These are phyloP conservation scores for Drosophila mayaguana DNA, from an alignment of 2,888 invertebrate species.

Conservation along the genomic window DNA sequence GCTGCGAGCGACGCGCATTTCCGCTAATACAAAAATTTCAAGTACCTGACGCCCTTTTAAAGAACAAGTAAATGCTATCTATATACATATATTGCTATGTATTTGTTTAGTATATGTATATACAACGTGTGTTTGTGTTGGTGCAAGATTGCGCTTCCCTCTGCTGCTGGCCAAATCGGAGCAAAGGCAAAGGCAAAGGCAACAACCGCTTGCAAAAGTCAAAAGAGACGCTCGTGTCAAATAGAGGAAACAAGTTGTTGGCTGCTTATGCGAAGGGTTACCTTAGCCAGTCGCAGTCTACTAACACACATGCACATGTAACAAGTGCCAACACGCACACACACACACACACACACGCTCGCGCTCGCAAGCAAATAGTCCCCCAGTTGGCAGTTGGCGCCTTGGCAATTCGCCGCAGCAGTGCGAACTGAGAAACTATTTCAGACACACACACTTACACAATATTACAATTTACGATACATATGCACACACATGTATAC, in stretches of 20 bases:
- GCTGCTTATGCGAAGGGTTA: slow-evolving; percentile 60
- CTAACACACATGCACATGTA: slow-evolving; percentile 40
- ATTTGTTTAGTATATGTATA: background rate
- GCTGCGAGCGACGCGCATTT: slow-evolving; percentile 66
- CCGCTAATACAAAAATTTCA: slow-evolving; percentile 59
- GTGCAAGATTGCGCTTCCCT: slow-evolving; percentile 52
- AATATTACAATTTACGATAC: slow-evolving; percentile 55
- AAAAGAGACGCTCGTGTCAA: slow-evolving; percentile 68
- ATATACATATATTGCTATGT: background rate
- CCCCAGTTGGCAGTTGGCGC: slow-evolving; percentile 62
- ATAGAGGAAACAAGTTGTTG: slow-evolving; percentile 79
- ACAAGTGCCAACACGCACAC: slow-evolving; percentile 47
- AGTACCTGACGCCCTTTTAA: slow-evolving; percentile 66
- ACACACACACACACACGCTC: slow-evolving; percentile 25
- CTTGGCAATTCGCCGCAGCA: slow-evolving; percentile 63
- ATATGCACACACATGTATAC: slow-evolving; percentile 21
- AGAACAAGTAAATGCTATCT: slow-evolving; percentile 21
- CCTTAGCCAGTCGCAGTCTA: slow-evolving; percentile 33
- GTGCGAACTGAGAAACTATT: slow-evolving; percentile 73
- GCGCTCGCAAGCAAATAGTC: slow-evolving; percentile 18
- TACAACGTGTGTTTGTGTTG: slow-evolving; percentile 12
- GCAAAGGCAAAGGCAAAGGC: slow-evolving; percentile 54
- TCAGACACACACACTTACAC: slow-evolving; percentile 33
- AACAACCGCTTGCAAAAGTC: slow-evolving; percentile 65
- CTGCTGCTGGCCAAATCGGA: slow-evolving; percentile 48